A percentile compares a stretch with the other conserved stretches of the same genome.
These are phyloP conservation scores for Hydrocynus forskahlii DNA, from an alignment of 2,797 vertebrate genomes.

Conservation along the genomic window DNA sequence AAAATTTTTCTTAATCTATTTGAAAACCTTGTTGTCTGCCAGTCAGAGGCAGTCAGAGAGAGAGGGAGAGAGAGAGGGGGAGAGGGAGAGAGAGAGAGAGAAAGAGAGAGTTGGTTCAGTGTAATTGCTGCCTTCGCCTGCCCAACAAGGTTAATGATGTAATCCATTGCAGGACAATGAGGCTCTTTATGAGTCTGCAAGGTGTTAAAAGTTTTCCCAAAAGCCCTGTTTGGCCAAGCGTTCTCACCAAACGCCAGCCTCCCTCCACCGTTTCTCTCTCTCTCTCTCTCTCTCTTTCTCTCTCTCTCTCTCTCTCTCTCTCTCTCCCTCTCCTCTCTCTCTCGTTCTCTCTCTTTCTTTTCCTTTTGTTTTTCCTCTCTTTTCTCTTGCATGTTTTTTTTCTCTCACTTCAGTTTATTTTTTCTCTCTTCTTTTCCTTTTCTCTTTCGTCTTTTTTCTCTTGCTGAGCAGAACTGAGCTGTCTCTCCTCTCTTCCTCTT, in stretches of 20 bases:
- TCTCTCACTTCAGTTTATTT: too few relatives aligned
- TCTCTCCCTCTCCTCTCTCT: too few relatives aligned
- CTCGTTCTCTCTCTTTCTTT: too few relatives aligned
- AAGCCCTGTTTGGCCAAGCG: slow-evolving; percentile 52
- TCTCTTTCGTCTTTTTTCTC: too few relatives aligned
- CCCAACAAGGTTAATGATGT: slow-evolving; percentile 58
- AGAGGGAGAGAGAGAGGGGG: slow-evolving; percentile 3
- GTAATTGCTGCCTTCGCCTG: slow-evolving; percentile 50
- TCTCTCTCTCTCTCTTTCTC: not conserved
- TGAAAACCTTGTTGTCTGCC: not conserved
- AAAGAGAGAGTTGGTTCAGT: slow-evolving; percentile 30
- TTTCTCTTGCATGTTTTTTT: too few relatives aligned
- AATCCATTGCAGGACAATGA: slow-evolving; percentile 57
- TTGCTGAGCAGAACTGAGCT: too few relatives aligned
- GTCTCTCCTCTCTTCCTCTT: too few relatives aligned
- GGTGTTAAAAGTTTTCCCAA: slow-evolving; percentile 62
- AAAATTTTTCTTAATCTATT: not conserved
- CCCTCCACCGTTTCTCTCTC: not conserved
- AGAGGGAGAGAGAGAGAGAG: not conserved
- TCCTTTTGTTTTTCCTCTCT: too few relatives aligned
- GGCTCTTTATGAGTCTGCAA: slow-evolving; percentile 59
- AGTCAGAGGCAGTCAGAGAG: not conserved
- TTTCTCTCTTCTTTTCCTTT: too few relatives aligned
- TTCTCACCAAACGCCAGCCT: slow-evolving; percentile 24
- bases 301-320: not conserved